Base-by-base conservation (phyloP, 2,888 invertebrate genomes). In the Willowsia nigromaculata region DNA sequence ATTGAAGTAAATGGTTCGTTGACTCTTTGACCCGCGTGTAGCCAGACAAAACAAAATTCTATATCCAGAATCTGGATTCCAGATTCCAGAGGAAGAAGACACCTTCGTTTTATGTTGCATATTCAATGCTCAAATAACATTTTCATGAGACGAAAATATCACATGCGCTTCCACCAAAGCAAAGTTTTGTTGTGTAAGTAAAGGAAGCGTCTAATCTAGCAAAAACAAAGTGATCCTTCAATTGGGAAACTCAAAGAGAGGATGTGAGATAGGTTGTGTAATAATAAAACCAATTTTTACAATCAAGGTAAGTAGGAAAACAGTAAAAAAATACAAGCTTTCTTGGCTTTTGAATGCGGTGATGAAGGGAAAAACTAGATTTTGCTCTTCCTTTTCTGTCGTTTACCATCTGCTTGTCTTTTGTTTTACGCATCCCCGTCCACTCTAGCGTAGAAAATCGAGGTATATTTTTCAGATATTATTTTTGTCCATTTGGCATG, bases 1-100 rank as follows among this genome's bases (percentile, higher is more conserved):
- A 62, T 27, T 40, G 11, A 68, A 68, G 50, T 5, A 27, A 43
- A 47, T 74, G 25, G 74, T 74, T 59, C 40, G 43, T 59, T 62
- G 59, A 56, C 59, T 59, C 40, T 59, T 59, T 59, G 78, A 80
- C 78, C 78, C n/a, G n/a, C n/a, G n/a, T n/a, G n/a, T n/a, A n/a
- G n/a, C n/a, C 78, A 53, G 53, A 33, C 78, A 53, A 27, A 22
- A n/a, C 18, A n/a, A n/a, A n/a, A n/a, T n/a, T n/a, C n/a, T n/a
- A n/a, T n/a, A n/a, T n/a, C n/a, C n/a, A n/a, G n/a, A n/a, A n/a
- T n/a, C n/a, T n/a, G n/a, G n/a, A n/a, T n/a, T n/a, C n/a, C n/a
- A n/a, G n/a, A n/a, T n/a, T n/a, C n/a, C n/a, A n/a, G n/a, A n/a
- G n/a, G n/a, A n/a, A n/a, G n/a, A n/a, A n/a, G n/a, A n/a, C n/a